phyloP scores from a whole-genome alignment of 2,797 vertebrate genomes.

The Otus scops region DNA sequence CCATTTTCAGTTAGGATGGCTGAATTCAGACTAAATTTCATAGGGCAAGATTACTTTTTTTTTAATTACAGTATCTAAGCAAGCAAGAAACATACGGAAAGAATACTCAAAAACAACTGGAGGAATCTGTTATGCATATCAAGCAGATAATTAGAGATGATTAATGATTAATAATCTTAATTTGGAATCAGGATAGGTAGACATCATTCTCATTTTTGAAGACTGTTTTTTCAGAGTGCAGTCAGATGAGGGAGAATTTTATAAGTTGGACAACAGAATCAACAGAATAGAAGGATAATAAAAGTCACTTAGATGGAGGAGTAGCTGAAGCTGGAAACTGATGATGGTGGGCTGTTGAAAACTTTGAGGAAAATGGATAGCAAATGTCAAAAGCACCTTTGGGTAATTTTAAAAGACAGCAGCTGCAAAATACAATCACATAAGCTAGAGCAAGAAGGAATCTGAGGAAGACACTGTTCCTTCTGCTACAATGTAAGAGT shows the following conservation, averaged over 20 bases:
- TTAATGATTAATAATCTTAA: not conserved
- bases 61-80: not conserved
- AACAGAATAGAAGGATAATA: not conserved
- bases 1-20: not conserved
- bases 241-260: not conserved
- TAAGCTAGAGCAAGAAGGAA: not conserved
- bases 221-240: not conserved
- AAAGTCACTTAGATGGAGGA: not conserved
- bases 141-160: not conserved
- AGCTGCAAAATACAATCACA: not conserved
- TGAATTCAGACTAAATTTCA: not conserved
- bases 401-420: not conserved
- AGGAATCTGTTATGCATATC: not conserved
- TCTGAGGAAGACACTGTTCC: not conserved
- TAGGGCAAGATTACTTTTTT: not conserved
- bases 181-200: not conserved
- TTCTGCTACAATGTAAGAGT: not conserved
- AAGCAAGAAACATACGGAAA: not conserved
- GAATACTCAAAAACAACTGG: not conserved
- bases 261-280: not conserved
- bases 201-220: not conserved
- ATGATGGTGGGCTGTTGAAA: not conserved
- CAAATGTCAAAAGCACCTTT: not conserved
- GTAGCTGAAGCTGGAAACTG: not conserved
- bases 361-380: not conserved